Percentiles rank a stretch among this genome's conserved stretches.
Conservation (phyloP, 2,888 invertebrate genomes). For the Aphidius colemani region DNA sequence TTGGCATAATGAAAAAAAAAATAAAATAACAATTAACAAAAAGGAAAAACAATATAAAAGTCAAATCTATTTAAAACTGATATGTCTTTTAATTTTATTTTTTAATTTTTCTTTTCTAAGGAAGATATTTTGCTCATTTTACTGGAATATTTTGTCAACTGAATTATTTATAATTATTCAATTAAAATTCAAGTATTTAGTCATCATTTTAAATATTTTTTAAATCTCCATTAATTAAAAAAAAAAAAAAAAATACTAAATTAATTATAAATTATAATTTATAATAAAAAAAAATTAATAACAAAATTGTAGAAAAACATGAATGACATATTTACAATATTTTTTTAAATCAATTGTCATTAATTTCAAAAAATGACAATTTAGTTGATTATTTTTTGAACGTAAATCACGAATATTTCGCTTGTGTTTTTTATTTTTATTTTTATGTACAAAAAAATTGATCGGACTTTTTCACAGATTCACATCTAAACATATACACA, state of each 20-base stretch:
- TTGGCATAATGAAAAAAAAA: neutral
- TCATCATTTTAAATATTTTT: no score
- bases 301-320: constrained; percentile 55
- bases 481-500: constrained; percentile 30
- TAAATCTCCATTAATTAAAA: constrained; percentile 28
- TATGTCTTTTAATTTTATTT: no score
- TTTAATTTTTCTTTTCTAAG: neutral
- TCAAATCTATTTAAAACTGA: no score
- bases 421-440: constrained; percentile 4
- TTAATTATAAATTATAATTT: no score
- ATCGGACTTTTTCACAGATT: constrained; percentile 19
- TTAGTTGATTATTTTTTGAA: constrained; percentile 24
- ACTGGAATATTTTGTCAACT: constrained; percentile 1
- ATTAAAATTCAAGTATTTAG: constrained; percentile 32
- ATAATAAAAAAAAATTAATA: constrained; percentile 42
- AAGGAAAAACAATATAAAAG: neutral
- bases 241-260: no score
- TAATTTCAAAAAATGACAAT: constrained; percentile 21
- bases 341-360: constrained; percentile 16
- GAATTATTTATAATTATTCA: constrained; percentile 41
- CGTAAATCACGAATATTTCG: constrained; percentile 2
- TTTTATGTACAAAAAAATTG: constrained; percentile 14
- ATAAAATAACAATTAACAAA: constrained; percentile 14
- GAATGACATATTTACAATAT: constrained; percentile 47
- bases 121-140: neutral